Conservation (phyloP, 2,113 vertebrate genomes). For the Notechis scutatus region DNA sequence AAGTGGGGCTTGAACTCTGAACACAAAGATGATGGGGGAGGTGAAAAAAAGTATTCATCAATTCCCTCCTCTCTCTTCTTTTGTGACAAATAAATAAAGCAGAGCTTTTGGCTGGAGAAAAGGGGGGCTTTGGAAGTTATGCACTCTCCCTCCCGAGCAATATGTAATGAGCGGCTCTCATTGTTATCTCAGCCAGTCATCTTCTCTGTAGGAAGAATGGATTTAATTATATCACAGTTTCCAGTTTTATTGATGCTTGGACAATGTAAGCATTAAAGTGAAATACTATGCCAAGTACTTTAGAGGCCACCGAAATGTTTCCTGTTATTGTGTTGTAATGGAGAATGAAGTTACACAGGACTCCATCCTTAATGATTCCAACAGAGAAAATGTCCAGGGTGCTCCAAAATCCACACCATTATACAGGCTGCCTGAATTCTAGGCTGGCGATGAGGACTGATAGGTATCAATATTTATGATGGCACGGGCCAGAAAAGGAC, state of each 20-base stretch:
- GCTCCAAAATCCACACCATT: conserved; percentile 38
- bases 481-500: neutral
- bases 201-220: conserved; percentile 67
- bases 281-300: conserved; percentile 55
- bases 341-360: conserved; percentile 45
- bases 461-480: conserved; percentile 30
- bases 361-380: conserved; percentile 39
- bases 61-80: neutral
- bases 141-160: conserved; percentile 34
- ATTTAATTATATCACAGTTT: conserved; percentile 59
- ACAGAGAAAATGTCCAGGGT: conserved; percentile 41
- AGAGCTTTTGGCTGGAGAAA: conserved; percentile 1
- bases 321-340: conserved; percentile 67
- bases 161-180: conserved; percentile 54
- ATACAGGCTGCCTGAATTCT: conserved; percentile 5
- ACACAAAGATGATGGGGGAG: neutral
- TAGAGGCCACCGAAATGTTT: conserved; percentile 60
- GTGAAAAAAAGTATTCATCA: neutral
- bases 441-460: conserved; percentile 23
- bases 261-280: conserved; percentile 59
- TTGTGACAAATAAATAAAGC: conserved; percentile 25
- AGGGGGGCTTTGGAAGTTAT: neutral
- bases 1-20: neutral
- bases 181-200: conserved; percentile 56
- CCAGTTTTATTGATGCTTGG: conserved; percentile 61